Evolutionary conservation across 2,888 invertebrate species (phyloP).

Genomic region (Deladenus siricidicola): DNA sequence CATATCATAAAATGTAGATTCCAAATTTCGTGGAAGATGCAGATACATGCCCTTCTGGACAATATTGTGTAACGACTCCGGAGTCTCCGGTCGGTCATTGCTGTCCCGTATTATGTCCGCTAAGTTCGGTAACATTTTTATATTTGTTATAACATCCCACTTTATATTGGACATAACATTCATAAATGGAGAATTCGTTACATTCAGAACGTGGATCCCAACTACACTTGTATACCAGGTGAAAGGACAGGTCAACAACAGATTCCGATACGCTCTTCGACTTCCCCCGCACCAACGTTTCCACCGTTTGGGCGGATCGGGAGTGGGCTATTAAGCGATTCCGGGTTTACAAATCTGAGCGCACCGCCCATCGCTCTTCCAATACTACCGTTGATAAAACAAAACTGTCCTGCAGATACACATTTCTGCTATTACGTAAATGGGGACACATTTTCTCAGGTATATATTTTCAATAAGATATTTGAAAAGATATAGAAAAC

Average conservation of each 20-base stretch:
- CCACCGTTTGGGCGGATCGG: no score
- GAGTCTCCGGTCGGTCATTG: constrained; percentile 51
- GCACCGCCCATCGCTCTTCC: constrained; percentile 23
- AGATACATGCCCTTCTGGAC: constrained; percentile 44
- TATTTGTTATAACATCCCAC: background rate
- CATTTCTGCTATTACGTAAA: constrained; percentile 50
- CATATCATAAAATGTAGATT: constrained; percentile 17
- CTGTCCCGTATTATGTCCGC: constrained; percentile 50
- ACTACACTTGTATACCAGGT: constrained; percentile 30
- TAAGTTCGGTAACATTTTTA: constrained; percentile 10
- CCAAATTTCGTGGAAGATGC: constrained; percentile 29
- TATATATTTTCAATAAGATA: background rate
- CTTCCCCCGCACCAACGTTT: constrained; percentile 5
- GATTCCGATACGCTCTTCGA: background rate
- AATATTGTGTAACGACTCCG: constrained; percentile 38
- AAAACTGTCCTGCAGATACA: constrained; percentile 45
- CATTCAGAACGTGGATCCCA: constrained; percentile 30
- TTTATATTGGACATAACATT: background rate
- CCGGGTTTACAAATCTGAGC: constrained; percentile 27
- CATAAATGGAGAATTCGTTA: no score
- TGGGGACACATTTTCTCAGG: constrained; percentile 34
- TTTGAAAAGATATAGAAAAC: background rate
- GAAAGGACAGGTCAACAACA: background rate
- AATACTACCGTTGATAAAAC: constrained; percentile 17
- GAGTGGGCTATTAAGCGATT: background rate